Evolutionary conservation across 2,888 invertebrate genomes (phyloP), one percentile per base, ranked within the genome.

Genomic region (Nysson spinosus): DNA sequence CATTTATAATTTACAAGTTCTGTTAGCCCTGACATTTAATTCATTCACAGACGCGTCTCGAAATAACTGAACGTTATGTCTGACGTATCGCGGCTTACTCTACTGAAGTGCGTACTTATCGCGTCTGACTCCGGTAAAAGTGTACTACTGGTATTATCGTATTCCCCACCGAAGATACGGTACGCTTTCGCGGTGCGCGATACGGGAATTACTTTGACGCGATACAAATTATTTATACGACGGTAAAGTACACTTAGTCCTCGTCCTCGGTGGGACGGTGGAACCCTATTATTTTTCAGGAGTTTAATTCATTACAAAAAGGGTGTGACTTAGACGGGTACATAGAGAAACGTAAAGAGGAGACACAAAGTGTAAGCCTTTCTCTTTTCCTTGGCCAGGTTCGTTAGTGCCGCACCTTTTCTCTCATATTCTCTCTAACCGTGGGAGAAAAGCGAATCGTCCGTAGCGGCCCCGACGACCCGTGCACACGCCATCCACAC

Each of bases 401-500:
- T 37, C 46, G 35, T 54, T 11, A 40, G 20, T 24, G 30, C 30
- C 26, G 16, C 35, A 9, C 9, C 20, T 52, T n/a, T 19, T 47
- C 9, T 26, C 35, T 26, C 44, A 22, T 12, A 11, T 11, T 39
- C 44, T 9, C 32, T 22, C 19, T 24, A 1, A 35, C 32, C 20
- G 12, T 14, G 34, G 26, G 49, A 66, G 42, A 37, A 40, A 54
- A 58, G 58, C 60, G 72, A 75, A 76, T 77, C 77, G 78, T 70
- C 71, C 70, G 71, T 69, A 64, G 69, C 74, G 42, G 52, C 66
- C 54, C 44, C 69, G 75, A 62, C 78, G 72, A 75, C 65, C 70
- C 77, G 74, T 76, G 75, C 79, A 69, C 75, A 77, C 75, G 64
- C 64, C 67, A 68, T 69, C 62, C 65, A 73, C 71, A 79, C 77